A percentile compares a stretch with the other conserved stretches of the same genome.
These are phyloP conservation scores for Amblyopsis rosae DNA, from an alignment of 2,113 vertebrate species.

Conservation along the genomic window DNA sequence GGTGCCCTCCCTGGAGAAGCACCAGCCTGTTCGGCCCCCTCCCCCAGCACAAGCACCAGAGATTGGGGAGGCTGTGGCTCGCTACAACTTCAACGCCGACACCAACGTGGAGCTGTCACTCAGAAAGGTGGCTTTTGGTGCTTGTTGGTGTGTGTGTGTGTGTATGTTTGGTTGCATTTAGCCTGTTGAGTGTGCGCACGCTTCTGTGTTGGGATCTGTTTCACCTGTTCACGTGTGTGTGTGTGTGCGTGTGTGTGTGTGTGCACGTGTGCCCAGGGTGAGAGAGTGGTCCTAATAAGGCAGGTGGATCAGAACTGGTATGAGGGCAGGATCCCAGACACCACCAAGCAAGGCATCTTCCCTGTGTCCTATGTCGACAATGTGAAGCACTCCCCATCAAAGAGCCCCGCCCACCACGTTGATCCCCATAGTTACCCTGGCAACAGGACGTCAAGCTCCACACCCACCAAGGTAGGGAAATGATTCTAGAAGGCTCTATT, in stretches of 20 bases:
- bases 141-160: constrained; percentile 1
- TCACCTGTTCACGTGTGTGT: background rate
- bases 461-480: constrained; percentile 85
- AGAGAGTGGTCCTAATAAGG: constrained; percentile 88
- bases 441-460: constrained; percentile 81
- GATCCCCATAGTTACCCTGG: constrained; percentile 84
- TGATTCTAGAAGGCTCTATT: background rate
- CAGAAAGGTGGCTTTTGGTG: constrained; percentile 81
- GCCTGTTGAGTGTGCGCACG: background rate
- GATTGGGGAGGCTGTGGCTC: constrained; percentile 93
- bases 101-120: constrained; percentile 96
- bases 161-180: background rate
- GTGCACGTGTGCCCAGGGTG: constrained; percentile 80
- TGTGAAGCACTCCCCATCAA: constrained; percentile 83
- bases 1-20: constrained; percentile 85
- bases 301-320: constrained; percentile 98
- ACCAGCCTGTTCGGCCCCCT: constrained; percentile 91
- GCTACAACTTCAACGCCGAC: constrained; percentile 95
- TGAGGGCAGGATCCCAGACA: constrained; percentile 93
- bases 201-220: background rate
- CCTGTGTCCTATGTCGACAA: constrained; percentile 95
- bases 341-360: constrained; percentile 95
- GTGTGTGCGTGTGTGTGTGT: constrained; percentile 4
- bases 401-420: constrained; percentile 80
- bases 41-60: constrained; percentile 91